phyloP scores from a whole-genome alignment of 2,113 vertebrate genomes.

The Prionailurus bengalensis region DNA sequence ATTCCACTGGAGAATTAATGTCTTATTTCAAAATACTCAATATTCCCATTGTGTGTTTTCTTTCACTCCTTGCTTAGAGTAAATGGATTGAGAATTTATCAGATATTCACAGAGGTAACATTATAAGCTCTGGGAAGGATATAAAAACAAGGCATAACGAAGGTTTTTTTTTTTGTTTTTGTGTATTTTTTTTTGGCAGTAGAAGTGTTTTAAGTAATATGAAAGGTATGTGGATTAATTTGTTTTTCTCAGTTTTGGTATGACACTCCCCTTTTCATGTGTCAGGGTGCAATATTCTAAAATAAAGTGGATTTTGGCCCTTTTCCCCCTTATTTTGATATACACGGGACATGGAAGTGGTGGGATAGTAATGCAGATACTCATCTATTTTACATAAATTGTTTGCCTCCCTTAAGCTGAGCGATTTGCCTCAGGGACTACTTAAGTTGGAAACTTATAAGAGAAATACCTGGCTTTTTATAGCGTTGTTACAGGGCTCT shows the following conservation, averaged over 20 bases:
- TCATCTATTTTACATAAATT: constrained; percentile 46
- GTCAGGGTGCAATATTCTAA: constrained; percentile 60
- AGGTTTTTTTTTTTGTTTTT: not conserved
- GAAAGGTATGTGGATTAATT: constrained; percentile 62
- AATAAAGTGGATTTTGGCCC: constrained; percentile 63
- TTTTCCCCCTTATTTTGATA: constrained; percentile 35
- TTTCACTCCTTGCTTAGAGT: constrained; percentile 60
- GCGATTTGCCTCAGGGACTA: constrained; percentile 62
- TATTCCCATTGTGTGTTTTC: constrained; percentile 57
- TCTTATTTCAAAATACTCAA: constrained; percentile 55
- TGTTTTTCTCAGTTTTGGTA: constrained; percentile 75
- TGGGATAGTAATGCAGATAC: constrained; percentile 17
- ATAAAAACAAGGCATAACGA: constrained; percentile 33
- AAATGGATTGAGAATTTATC: constrained; percentile 64
- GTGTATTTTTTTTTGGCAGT: constrained; percentile 41
- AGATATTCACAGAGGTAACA: constrained; percentile 49
- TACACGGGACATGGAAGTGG: not conserved
- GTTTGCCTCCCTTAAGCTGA: constrained; percentile 35
- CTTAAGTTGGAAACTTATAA: constrained; percentile 70
- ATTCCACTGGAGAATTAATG: constrained; percentile 40
- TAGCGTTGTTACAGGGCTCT: constrained; percentile 61
- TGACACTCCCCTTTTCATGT: constrained; percentile 52
- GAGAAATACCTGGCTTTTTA: constrained; percentile 74
- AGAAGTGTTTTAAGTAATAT: constrained; percentile 74
- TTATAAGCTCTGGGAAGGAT: constrained; percentile 14